Evolutionary conservation across 2,888 invertebrate genomes (phyloP), one percentile per base, ranked within the genome.

Genomic region (Torymus aiolomorphi): DNA sequence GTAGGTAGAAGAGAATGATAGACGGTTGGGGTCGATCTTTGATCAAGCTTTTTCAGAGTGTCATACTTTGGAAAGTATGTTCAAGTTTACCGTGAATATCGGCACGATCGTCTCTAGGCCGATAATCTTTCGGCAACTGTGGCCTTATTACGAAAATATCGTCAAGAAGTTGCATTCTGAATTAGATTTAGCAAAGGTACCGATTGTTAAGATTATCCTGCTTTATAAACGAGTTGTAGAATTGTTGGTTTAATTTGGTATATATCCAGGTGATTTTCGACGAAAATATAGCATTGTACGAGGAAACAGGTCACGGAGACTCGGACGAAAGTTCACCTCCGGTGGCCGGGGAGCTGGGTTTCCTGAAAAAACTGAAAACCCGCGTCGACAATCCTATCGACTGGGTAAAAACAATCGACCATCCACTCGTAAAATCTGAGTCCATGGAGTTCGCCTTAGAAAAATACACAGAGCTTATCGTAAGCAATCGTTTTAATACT

Each of bases 11-110:
- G 95, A 96, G 85, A 93, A 95, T 72, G 97, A 98, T 87, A 92
- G 95, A 80, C 92, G 95, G 81, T 91, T 98, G 56, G 96, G 96
- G 0, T 94, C 95, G 18, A 93, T 97, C 82, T 95, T 97, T 86
- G 93, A 94, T 13, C 94, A 95, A 86, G 96, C 95, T 0, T 95
- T 97, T 84, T 95, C 95, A 78, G 97, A 97, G 86, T 96, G 96
- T 84, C 92, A 92, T 83, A 94, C 94, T 54, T 88, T 95, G 11
- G 94, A 94, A 83, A 91, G 92, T 63, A 90, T 92, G 62, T 94
- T 94, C 85, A 94, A 94, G 90, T 92, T 94, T 77, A 92, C 95
- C 82, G 93, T 95, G 91, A 93, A 96, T 20, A 92, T 95, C 82
- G 96, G 96, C 0, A 93, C 94, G 74, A 91, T 97, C 76, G 91